These are phyloP conservation scores for Armadillidium nasatum DNA, from an alignment of 1,140 invertebrate genomes.

Conservation along the genomic window DNA sequence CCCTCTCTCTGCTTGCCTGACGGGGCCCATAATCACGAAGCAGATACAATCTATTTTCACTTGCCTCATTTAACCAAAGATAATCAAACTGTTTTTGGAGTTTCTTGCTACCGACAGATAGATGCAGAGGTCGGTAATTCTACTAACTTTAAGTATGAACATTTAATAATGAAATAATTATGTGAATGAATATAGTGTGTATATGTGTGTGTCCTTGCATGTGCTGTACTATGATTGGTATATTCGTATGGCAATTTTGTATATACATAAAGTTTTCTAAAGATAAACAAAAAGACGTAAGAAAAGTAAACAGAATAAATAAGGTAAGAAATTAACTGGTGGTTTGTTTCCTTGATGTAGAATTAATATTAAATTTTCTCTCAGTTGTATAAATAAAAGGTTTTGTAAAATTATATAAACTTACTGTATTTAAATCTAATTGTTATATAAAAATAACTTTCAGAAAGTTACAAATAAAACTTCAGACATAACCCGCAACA, in stretches of 20 bases:
- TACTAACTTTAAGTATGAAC: no score
- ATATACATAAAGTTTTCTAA: no score
- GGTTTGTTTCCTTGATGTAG: background rate
- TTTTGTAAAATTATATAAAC: background rate
- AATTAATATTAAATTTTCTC: background rate
- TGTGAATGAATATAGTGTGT: no score
- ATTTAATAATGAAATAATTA: no score
- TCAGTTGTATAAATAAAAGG: background rate
- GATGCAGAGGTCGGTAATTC: constrained; percentile 69
- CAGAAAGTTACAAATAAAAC: constrained; percentile 86
- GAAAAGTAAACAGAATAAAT: no score
- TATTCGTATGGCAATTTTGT: no score
- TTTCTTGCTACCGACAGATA: constrained; percentile 97
- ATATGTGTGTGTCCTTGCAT: no score
- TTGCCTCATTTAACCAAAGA: constrained; percentile 79
- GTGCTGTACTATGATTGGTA: no score
- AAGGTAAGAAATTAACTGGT: no score
- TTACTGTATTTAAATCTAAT: background rate
- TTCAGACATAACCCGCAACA: constrained; percentile 94
- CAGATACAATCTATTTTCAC: constrained; percentile 96
- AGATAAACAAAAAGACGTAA: no score
- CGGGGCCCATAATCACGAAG: constrained; percentile 93
- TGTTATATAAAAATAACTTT: constrained; percentile 36
- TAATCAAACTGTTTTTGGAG: constrained; percentile 83
- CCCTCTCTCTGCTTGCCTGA: constrained; percentile 93